A percentile compares a stretch with the other conserved stretches of the same genome.
These are phyloP conservation scores for Brachyhypopomus gauderio DNA, from an alignment of 2,113 vertebrate species.

Conservation along the genomic window DNA sequence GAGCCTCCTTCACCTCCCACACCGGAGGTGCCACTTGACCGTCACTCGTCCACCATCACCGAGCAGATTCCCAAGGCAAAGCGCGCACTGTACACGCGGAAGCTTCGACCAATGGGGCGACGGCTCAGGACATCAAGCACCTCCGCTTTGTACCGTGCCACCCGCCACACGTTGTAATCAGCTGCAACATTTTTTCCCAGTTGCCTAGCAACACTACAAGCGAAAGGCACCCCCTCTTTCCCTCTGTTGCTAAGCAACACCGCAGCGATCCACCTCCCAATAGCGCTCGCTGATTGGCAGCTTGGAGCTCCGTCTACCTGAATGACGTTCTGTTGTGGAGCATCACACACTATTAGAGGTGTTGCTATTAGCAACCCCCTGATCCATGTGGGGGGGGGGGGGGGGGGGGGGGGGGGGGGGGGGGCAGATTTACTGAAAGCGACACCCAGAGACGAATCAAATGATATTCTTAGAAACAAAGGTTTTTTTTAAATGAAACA, in stretches of 20 bases:
- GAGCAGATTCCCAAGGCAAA: too few relatives aligned
- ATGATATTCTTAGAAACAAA: not conserved
- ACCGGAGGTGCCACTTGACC: not conserved
- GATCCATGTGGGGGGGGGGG: slow-evolving; percentile 16
- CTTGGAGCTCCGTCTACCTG: slow-evolving; percentile 33
- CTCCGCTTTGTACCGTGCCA: slow-evolving; percentile 20
- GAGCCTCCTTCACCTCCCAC: not conserved
- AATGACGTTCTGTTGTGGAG: slow-evolving; percentile 2
- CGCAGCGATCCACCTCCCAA: slow-evolving; percentile 59
- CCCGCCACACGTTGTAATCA: slow-evolving; percentile 27
- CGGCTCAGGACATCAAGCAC: slow-evolving; percentile 6
- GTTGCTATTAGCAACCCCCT: slow-evolving; percentile 6
- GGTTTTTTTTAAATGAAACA: not conserved
- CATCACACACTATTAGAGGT: slow-evolving; percentile 32
- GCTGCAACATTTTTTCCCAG: slow-evolving; percentile 52
- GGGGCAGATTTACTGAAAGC: slow-evolving; percentile 1
- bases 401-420: not conserved
- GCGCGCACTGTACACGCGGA: not conserved
- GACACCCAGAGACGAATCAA: not conserved
- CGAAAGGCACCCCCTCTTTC: slow-evolving; percentile 49
- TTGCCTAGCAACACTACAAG: slow-evolving; percentile 57
- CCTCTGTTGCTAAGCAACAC: slow-evolving; percentile 74
- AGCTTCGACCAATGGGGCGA: not conserved
- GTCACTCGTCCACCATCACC: too few relatives aligned
- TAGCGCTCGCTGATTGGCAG: slow-evolving; percentile 42